These are phyloP conservation scores for Scelioninae gen. 1 DNA, from an alignment of 2,888 invertebrate genomes.

Conservation along the genomic window DNA sequence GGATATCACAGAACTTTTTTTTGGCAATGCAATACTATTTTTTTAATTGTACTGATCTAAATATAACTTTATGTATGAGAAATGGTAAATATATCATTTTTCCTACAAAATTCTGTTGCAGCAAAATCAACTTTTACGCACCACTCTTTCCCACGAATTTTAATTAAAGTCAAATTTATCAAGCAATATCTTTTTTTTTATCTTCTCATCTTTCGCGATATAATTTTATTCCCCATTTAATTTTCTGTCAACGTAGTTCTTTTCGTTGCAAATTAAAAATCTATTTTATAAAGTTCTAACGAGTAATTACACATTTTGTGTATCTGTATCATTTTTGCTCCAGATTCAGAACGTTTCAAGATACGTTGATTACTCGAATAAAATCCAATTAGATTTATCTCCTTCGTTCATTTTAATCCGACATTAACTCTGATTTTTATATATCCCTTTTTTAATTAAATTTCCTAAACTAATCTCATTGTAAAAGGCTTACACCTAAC, in stretches of 20 bases:
- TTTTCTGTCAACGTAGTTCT: background rate
- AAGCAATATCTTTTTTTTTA: constrained; percentile 28
- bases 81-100: background rate
- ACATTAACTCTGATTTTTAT: background rate
- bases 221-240: constrained; percentile 15
- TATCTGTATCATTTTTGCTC: background rate
- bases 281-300: constrained; percentile 12
- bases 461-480: constrained; percentile 2
- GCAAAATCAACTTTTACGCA: constrained; percentile 10
- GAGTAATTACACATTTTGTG: constrained; percentile 1
- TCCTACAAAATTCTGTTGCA: constrained; percentile 1
- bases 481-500: background rate
- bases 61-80: no score
- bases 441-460: background rate
- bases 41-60: no score
- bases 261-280: constrained; percentile 15
- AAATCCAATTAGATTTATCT: background rate
- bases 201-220: constrained; percentile 3
- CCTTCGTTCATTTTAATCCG: background rate
- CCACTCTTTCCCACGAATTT: constrained; percentile 5
- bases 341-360: background rate
- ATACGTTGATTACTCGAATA: background rate
- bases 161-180: background rate
- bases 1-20: no score
- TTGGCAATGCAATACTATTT: no score